Percentiles rank a stretch among this genome's conserved stretches.
Evolutionary conservation across 2,888 invertebrate species (phyloP).

Genomic region (Oligia fasciuncula): DNA sequence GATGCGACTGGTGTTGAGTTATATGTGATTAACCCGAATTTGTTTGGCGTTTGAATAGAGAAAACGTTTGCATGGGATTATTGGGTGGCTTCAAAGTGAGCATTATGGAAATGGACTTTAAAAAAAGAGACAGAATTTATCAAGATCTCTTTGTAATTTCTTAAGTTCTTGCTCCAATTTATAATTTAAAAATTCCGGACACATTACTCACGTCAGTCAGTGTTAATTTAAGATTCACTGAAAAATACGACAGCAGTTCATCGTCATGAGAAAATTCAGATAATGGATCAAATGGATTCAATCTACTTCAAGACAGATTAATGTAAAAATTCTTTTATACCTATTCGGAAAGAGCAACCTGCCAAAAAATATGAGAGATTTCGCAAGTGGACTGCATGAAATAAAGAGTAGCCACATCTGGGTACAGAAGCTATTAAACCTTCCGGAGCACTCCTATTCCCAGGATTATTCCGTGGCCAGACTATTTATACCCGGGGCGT

Average conservation of each 20-base stretch:
- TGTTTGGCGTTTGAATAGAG: slow-evolving; percentile 55
- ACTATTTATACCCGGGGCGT: slow-evolving; percentile 75
- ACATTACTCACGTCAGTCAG: slow-evolving; percentile 25
- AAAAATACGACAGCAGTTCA: slow-evolving; percentile 30
- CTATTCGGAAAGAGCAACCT: background rate
- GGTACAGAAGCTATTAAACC: slow-evolving; percentile 54
- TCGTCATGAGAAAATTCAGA: slow-evolving; percentile 18
- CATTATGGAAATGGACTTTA: slow-evolving; percentile 21
- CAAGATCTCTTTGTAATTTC: slow-evolving; percentile 14
- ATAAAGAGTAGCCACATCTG: slow-evolving; percentile 42
- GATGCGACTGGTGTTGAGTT: slow-evolving; percentile 63
- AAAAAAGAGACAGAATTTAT: slow-evolving; percentile 7
- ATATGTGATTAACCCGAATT: slow-evolving; percentile 76
- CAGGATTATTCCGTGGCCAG: slow-evolving; percentile 66
- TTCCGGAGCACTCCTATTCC: slow-evolving; percentile 52
- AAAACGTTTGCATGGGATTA: slow-evolving; percentile 23
- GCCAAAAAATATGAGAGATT: slow-evolving; percentile 20
- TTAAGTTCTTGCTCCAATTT: slow-evolving; percentile 25
- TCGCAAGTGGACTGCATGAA: slow-evolving; percentile 20
- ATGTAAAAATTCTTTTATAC: slow-evolving; percentile 44
- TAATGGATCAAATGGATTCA: slow-evolving; percentile 45
- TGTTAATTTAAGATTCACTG: slow-evolving; percentile 33
- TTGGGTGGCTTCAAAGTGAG: slow-evolving; percentile 26
- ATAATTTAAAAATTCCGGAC: slow-evolving; percentile 32
- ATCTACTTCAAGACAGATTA: slow-evolving; percentile 49